These are phyloP conservation scores for Melitaea cinxia DNA, from an alignment of 1,140 invertebrate genomes.

Conservation along the genomic window DNA sequence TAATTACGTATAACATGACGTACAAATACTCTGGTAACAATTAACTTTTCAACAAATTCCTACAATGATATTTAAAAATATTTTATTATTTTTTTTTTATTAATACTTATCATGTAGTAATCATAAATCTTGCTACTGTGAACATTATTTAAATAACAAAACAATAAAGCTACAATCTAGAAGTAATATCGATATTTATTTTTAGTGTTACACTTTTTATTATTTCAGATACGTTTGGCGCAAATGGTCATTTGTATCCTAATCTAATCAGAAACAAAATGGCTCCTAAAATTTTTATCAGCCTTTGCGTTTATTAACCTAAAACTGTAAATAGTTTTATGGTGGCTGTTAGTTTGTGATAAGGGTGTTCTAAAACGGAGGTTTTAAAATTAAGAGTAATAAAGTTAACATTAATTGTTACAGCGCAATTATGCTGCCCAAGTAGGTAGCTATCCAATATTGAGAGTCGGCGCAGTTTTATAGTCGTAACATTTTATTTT, in stretches of 20 bases:
- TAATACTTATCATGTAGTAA: neutral
- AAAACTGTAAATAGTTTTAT: slow-evolving; percentile 56
- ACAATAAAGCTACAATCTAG: neutral
- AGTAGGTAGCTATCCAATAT: neutral
- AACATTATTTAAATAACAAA: neutral
- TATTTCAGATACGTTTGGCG: neutral
- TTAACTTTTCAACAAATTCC: slow-evolving; percentile 8
- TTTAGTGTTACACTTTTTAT: too few relatives aligned
- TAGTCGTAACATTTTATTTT: neutral
- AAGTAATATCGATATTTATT: neutral
- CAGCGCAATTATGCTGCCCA: slow-evolving; percentile 11
- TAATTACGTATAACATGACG: neutral
- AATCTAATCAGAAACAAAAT: slow-evolving; percentile 55
- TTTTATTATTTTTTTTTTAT: neutral
- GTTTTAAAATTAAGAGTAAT: slow-evolving; percentile 52
- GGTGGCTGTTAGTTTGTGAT: slow-evolving; percentile 49
- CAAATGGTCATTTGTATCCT: slow-evolving; percentile 21
- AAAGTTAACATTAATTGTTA: slow-evolving; percentile 40
- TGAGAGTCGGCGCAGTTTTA: neutral
- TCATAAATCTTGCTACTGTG: neutral
- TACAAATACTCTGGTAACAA: neutral
- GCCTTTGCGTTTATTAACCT: slow-evolving; percentile 51
- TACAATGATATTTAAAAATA: neutral
- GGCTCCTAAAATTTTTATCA: slow-evolving; percentile 52
- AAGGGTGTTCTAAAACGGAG: slow-evolving; percentile 47